Evolutionary conservation across 2,797 vertebrate species (phyloP), one percentile per base, ranked within the genome.

Genomic region (Forpus xanthops): DNA sequence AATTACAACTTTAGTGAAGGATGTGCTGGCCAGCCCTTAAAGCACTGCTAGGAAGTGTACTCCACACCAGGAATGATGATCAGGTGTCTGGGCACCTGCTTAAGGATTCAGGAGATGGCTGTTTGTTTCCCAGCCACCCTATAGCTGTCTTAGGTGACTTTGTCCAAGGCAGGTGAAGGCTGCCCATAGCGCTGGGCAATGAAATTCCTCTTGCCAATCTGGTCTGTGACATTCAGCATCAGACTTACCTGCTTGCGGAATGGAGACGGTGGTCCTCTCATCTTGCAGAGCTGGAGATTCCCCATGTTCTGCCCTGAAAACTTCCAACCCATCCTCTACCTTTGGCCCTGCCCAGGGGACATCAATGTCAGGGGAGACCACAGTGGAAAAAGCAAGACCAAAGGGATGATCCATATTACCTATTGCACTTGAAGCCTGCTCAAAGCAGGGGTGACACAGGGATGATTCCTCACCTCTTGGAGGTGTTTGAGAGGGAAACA

Each of bases 311-410:
- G 33, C 35, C 66, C 35, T 41, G 50, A 72, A 58, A 45, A 44
- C 11, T 19, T 70, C 47, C 41, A 19, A 39, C 23, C 28, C 60
- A 8, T 35, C 24, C 33, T 15, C 21, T 21, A 44, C 16, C 9
- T 18, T 31, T 82, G 24, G 27, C 13, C 27, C 42, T 73, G 25
- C 12, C 55, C 30, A 17, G 31, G 19, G 33, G 30, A n/a, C 3
- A 6, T 21, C 8, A 49, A 61, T 9, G 25, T 28, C 50, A 28
- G 47, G 0, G 0, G 5, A 10, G 12, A 76, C 25, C 1, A 0
- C 1, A 1, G 18, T 19, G 24, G 33, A 31, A 53, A 81, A 53
- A 85, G 15, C 12, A 42, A 67, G 27, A 19, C 21, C 16, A 39
- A 47, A 52, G 20, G 55, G 60, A 39, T 20, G 49, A 83, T 25